Evolutionary conservation across 2,113 vertebrate species (phyloP).

Genomic region (Stigmatopora argus): DNA sequence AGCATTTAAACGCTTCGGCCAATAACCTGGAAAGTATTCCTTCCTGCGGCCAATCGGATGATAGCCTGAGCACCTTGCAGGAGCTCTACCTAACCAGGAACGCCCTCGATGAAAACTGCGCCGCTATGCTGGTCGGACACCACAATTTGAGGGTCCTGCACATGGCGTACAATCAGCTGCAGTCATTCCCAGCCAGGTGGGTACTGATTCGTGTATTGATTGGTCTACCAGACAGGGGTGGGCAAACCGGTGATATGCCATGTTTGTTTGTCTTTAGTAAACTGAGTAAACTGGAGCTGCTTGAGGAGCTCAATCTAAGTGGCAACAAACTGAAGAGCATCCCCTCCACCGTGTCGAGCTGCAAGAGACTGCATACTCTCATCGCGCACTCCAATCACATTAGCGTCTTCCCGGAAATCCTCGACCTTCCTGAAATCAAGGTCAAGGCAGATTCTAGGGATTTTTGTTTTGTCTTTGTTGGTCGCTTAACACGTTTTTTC

Average conservation of each 20-base stretch:
- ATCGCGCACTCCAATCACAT: slow-evolving; percentile 91
- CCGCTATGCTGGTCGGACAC: slow-evolving; percentile 81
- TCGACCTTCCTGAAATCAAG: slow-evolving; percentile 90
- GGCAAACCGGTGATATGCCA: no score
- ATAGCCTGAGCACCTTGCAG: slow-evolving; percentile 86
- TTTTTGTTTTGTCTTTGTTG: background rate
- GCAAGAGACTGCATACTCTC: slow-evolving; percentile 88
- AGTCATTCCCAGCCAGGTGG: slow-evolving; percentile 91
- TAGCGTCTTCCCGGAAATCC: slow-evolving; percentile 89
- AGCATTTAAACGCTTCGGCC: slow-evolving; percentile 90
- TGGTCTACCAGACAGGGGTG: no score
- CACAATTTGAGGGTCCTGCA: slow-evolving; percentile 83
- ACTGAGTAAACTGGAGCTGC: slow-evolving; percentile 85
- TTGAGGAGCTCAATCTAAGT: slow-evolving; percentile 93
- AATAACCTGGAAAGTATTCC: slow-evolving; percentile 88
- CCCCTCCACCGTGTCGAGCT: slow-evolving; percentile 91
- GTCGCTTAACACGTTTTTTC: background rate
- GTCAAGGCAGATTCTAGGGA: slow-evolving; percentile 56
- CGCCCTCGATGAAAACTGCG: slow-evolving; percentile 84
- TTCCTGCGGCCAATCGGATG: slow-evolving; percentile 76
- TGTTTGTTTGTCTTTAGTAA: slow-evolving; percentile 71
- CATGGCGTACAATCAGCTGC: slow-evolving; percentile 87
- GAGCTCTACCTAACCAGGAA: slow-evolving; percentile 88
- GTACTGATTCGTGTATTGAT: background rate
- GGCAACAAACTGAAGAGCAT: slow-evolving; percentile 92